A percentile compares a stretch with the other conserved stretches of the same genome.
phyloP scores from a whole-genome alignment of 37 sponge, comb jelly and placozoan species.

The Agelas oroides region DNA sequence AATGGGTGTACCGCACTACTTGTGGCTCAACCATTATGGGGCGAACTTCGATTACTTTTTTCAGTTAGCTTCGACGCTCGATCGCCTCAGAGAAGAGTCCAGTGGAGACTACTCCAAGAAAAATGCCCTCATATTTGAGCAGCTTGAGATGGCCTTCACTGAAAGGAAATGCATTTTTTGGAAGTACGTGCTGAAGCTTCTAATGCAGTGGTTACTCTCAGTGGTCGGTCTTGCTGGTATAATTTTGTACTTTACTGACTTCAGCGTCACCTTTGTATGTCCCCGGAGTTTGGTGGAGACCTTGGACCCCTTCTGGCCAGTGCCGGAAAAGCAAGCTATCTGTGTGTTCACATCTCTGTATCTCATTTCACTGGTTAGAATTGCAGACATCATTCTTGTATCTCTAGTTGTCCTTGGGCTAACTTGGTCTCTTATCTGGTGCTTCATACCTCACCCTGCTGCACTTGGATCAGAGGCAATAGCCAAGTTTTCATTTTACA shows the following conservation, averaged over 20 bases:
- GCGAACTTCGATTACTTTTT: slow-evolving; percentile 69
- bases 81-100: slow-evolving; percentile 50
- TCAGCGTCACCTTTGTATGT: slow-evolving; percentile 50
- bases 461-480: slow-evolving; percentile 44
- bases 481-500: slow-evolving; percentile 52
- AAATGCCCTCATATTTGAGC: slow-evolving; percentile 39
- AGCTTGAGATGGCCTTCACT: slow-evolving; percentile 42
- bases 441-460: slow-evolving; percentile 33
- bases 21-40: slow-evolving; percentile 61
- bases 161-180: slow-evolving; percentile 42
- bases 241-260: slow-evolving; percentile 49
- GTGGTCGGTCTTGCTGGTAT: slow-evolving; percentile 12
- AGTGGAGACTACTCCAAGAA: slow-evolving; percentile 50
- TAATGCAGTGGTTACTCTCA: slow-evolving; percentile 23
- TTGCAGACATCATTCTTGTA: slow-evolving; percentile 56
- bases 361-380: slow-evolving; percentile 52
- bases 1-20: slow-evolving; percentile 57
- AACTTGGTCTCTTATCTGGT: slow-evolving; percentile 60
- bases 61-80: slow-evolving; percentile 33
- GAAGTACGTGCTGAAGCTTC: slow-evolving; percentile 42
- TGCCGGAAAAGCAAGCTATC: not conserved
- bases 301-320: slow-evolving; percentile 29
- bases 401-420: slow-evolving; percentile 31
- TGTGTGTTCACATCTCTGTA: slow-evolving; percentile 73
- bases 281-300: slow-evolving; percentile 21